Base-by-base conservation (phyloP, 2,888 invertebrate species). In the Liopterus haemorrhoidalis region DNA sequence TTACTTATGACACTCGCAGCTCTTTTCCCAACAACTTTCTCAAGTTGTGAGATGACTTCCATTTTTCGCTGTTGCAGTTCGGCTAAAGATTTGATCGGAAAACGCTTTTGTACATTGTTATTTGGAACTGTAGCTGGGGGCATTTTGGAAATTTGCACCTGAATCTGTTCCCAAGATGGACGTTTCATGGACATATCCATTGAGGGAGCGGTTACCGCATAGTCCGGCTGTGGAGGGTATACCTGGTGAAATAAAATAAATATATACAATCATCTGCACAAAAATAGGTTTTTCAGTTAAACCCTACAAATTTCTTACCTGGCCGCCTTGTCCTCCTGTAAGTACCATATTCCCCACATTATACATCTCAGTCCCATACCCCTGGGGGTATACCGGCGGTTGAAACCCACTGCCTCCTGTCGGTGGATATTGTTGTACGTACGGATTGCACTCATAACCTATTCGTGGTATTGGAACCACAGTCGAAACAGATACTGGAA, bases 21-120 rank as follows among this genome's bases (percentile, higher is more conserved):
- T 46, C 61, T 67, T 50, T 72, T 74, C 0, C 75, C 73, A 8
- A 76, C 73, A 6, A 78, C 75, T 55, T 76, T 76, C 55, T 79
- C 79, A 32, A 81, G 59, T 49, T 77, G 77, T 46, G 71, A 71
- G 16, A 79, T 67, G 36, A 81, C 75, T 57, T 79, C 79, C 62
- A 75, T 75, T 57, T 73, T 76, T 3, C 78, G 68, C 55, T 78
- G 76, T 47, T 78, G 71, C 38, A 81, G 63, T 54, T 76, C 73
- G 1, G 76, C 74, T 31, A 79, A 62, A 47, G 71, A 74, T 58
- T 74, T 75, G 8, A 73, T 72, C 20, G 66, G 60, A 16, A 63
- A 58, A 35, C 66, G 57, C 48, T 58, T 54, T 21, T 53, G 57
- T 12, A 55, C 49, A 48, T 59, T 55, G 5, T 57, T 55, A 33